Conservation (phyloP, 2,797 vertebrate species). For the Eurystomus glaucurus region DNA sequence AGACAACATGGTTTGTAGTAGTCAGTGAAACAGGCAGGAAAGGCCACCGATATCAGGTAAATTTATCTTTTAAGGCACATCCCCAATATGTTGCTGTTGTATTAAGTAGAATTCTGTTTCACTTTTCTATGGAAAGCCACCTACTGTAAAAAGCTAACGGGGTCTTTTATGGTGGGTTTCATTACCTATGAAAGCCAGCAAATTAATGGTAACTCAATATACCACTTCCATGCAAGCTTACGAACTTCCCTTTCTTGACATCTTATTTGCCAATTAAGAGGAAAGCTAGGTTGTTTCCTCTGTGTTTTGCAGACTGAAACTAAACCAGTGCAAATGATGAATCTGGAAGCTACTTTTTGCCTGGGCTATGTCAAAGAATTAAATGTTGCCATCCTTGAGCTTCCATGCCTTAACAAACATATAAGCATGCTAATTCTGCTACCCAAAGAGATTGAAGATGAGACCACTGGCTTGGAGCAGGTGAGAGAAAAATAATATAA, state of each 20-base stretch:
- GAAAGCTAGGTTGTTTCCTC: neutral
- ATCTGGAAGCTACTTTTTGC: constrained; percentile 83
- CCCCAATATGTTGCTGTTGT: neutral
- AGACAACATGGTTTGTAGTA: neutral
- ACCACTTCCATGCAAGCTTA: neutral
- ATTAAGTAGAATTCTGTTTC: neutral
- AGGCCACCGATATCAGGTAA: neutral
- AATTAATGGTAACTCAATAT: neutral
- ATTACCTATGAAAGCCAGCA: neutral
- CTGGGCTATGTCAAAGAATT: constrained; percentile 81
- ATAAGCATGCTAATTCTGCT: constrained; percentile 86
- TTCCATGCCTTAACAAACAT: constrained; percentile 86
- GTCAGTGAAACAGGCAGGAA: neutral
- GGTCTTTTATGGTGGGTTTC: neutral
- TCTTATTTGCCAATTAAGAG: neutral
- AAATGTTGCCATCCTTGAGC: constrained; percentile 82
- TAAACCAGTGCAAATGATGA: constrained; percentile 87
- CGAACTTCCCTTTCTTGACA: neutral
- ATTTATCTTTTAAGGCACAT: neutral
- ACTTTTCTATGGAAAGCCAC: neutral
- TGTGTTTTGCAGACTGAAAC: constrained; percentile 80
- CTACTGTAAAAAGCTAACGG: neutral
- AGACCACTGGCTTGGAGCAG: constrained; percentile 84
- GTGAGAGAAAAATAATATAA: constrained; percentile 55
- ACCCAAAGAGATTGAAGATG: constrained; percentile 83